Evolutionary conservation across 1,140 invertebrate species (phyloP), one percentile per base, ranked within the genome.

Genomic region (Procambarus clarkii): DNA sequence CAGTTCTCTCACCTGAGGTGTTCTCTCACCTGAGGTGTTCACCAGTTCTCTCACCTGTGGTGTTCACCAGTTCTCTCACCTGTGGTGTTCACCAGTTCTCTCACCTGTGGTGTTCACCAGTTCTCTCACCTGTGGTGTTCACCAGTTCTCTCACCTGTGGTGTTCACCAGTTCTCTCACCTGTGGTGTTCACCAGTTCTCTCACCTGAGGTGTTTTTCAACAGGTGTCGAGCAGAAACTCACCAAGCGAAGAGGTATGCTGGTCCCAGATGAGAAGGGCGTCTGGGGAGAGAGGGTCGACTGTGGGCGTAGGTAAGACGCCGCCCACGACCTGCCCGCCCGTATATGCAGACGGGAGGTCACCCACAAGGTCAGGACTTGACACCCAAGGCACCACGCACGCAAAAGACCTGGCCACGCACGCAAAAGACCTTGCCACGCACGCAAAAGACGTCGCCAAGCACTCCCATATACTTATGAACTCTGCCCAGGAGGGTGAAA

Each of bases 191-290:
- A n/a, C n/a, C n/a, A n/a, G n/a, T n/a, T n/a, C n/a, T n/a, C n/a
- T n/a, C n/a, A n/a, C n/a, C n/a, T n/a, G n/a, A n/a, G n/a, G n/a
- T n/a, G n/a, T n/a, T 45, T 45, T 60, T 13, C 77, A 44, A 34
- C 86, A 88, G 86, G 60, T 80, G 58, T 21, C 77, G 15, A 60
- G 86, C 34, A 58, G 76, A 54, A 64, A 21, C 60, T 50, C 71
- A 7, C 50, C 71, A 54, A n/a, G 46, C 8, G 74, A 71, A 24
- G 85, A 77, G 34, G 45, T 46, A 84, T 60, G 5, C 50, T 54
- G 80, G 34, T 8, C 4, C 21, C 85, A 34, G 7, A 54, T 3
- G 18, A 15, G 24, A 8, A 45, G 86, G 86, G 77, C 45, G 48
- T 77, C 48, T n/a, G 77, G 60, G 54, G 54, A 48, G n/a, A 50